Base-by-base conservation (phyloP, 2,888 invertebrate species). In the Drosophila mulleri region DNA sequence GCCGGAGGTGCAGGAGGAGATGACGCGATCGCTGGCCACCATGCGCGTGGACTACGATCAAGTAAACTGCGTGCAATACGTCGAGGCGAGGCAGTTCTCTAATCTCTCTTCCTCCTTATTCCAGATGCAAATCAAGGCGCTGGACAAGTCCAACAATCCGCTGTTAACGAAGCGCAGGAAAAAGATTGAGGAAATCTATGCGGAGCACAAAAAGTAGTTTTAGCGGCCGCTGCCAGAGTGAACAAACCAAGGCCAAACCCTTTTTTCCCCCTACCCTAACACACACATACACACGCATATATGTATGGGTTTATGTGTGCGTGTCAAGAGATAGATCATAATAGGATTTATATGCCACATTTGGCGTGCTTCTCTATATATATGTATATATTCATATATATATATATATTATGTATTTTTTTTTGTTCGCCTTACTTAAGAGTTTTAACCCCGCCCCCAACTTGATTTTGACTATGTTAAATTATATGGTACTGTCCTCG, bases 1-100 rank as follows among this genome's bases (percentile, higher is more conserved):
- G 99, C 97, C 97, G 1, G 99, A 99, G 90, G 98, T 99, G 7
- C 98, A 99, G 94, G 99, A 99, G 93, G 99, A 99, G 94, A 99
- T 99, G 99, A 99, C 98, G 2, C 95, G 98, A 77, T 98, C 99
- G 0, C 94, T 99, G 78, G 98, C 99, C 50, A 98, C 98, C 58
- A 99, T 99, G 99, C 94, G 99, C 61, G 99, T 99, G 11, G 99
- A 99, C 93, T 98, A 98, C 92, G 99, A 99, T 93, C 97, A 97
- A 94, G 95, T 95, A 47, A 56, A 35, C 14, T 1, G 32, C 7
- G 2, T 2, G 8, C 11, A 39, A 16, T 16, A 39, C 37, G 32
- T 2, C 37, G 5, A 37, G 7, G 26, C 47, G 2, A 2, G 1
- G 0, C 6, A 32, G 5, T 16, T 16, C 47, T 2, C 50, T 53